A percentile compares a stretch with the other conserved stretches of the same genome.
Evolutionary conservation across 2,888 invertebrate species (phyloP).

Genomic region (Phania funesta): DNA sequence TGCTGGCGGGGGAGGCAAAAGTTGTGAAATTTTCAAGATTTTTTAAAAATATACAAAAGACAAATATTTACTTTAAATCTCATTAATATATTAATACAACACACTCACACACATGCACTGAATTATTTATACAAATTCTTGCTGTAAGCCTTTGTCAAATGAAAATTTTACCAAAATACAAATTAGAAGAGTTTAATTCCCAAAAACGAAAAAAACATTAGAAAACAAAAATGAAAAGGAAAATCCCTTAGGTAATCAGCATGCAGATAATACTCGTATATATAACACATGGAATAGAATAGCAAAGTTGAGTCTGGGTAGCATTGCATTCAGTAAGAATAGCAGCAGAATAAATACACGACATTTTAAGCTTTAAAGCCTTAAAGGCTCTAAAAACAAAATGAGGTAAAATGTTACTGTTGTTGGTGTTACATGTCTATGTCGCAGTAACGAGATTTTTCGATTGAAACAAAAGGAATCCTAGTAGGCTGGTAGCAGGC

Average conservation of each 20-base stretch:
- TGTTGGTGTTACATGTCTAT: conserved; percentile 2
- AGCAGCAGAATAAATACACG: conserved; percentile 39
- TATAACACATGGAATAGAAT: conserved; percentile 30
- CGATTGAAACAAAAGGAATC: conserved; percentile 38
- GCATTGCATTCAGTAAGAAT: background rate
- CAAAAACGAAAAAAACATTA: conserved; percentile 6
- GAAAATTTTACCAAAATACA: conserved; percentile 41
- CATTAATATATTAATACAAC: conserved; percentile 48
- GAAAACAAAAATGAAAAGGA: background rate
- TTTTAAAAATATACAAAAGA: conserved; percentile 39
- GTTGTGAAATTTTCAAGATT: conserved; percentile 24
- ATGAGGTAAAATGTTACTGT: conserved; percentile 19
- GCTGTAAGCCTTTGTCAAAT: conserved; percentile 30
- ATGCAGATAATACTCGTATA: conserved; percentile 63
- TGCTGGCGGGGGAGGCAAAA: background rate
- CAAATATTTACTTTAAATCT: conserved; percentile 62
- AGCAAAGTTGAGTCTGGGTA: background rate
- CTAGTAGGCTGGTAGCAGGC: background rate
- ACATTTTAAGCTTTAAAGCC: conserved; percentile 63
- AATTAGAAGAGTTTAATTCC: conserved; percentile 55
- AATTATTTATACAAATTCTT: background rate
- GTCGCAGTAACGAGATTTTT: conserved; percentile 37
- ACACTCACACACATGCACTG: background rate
- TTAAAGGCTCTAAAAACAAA: conserved; percentile 39
- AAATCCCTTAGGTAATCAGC: conserved; percentile 63